Evolutionary conservation across 2,888 invertebrate species (phyloP), one percentile per base, ranked within the genome.

Genomic region (Caenorhabditis sp.): DNA sequence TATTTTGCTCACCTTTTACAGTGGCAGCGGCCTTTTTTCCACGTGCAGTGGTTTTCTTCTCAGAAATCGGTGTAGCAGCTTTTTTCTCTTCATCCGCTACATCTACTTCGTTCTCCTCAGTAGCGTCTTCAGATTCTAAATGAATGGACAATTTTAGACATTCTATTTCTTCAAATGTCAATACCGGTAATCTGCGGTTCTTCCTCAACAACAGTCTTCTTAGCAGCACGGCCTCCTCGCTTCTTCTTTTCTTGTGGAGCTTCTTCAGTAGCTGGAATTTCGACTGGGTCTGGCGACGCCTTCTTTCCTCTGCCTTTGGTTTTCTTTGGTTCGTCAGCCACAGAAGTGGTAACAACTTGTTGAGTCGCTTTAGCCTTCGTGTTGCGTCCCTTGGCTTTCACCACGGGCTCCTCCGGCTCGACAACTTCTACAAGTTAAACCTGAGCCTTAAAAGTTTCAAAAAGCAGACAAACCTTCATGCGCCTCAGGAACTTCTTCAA

Each of bases 201-300:
- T 28, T 62, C 47, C 26, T 28, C 47, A 2, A 11, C 24, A n/a
- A 47, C n/a, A 15, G 8, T 28, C 4, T 47, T 47, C 15, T 62
- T 62, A 18, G 47, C n/a, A n/a, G n/a, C 8, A 18, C 61, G 61
- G n/a, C 61, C 61, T 20, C 61, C 61, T 61, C 61, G 40, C 44
- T 40, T 61, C 24, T 61, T 61, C 18, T 61, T 61, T 11, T 61
- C 61, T 11, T 15, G 28, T 22, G 44, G 24, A 11, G 18, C 61
- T 15, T 40, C 61, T 0, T 37, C 32, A 13, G 13, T 22, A n/a
- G 24, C n/a, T 1, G 53, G 32, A 4, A 35, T 24, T 11, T 53
- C 65, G 50, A 40, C 13, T 37, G 28, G 55, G 15, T 56, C 28
- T 28, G 15, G 28, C 18, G 8, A 4, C 53, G 58, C 35, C 20